A percentile compares a stretch with the other conserved stretches of the same genome.
Conservation (phyloP, 2,113 vertebrate species). For the Platichthys flesus region DNA sequence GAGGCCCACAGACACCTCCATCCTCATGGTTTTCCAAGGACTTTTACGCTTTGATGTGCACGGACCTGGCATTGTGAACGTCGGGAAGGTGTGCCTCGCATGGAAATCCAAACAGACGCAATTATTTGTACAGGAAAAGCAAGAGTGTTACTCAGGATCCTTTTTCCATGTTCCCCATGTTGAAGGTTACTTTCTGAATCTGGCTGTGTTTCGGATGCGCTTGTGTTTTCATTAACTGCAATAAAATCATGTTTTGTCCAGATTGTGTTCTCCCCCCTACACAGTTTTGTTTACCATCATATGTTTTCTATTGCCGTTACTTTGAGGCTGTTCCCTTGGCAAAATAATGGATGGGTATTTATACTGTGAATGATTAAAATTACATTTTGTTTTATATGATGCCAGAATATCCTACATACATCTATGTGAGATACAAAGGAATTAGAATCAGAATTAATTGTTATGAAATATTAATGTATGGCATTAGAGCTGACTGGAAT, state of each 20-base stretch:
- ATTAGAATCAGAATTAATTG: not conserved
- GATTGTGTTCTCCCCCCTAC: slow-evolving; percentile 2
- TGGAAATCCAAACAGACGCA: slow-evolving; percentile 57
- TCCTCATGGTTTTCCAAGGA: slow-evolving; percentile 65
- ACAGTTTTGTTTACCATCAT: not conserved
- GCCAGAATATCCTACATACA: not conserved
- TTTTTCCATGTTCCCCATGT: slow-evolving; percentile 18
- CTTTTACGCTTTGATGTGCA: slow-evolving; percentile 69
- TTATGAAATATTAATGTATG: not conserved
- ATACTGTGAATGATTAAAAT: not conserved
- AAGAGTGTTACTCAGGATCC: not conserved
- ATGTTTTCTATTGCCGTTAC: slow-evolving; percentile 1
- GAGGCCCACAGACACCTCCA: slow-evolving; percentile 61
- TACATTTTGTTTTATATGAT: slow-evolving; percentile 6
- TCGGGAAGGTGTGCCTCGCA: slow-evolving; percentile 43
- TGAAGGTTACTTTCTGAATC: slow-evolving; percentile 65
- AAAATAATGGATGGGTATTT: slow-evolving; percentile 20
- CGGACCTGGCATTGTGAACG: slow-evolving; percentile 66
- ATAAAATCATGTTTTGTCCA: slow-evolving; percentile 27
- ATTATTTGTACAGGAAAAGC: slow-evolving; percentile 54
- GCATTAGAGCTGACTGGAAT: slow-evolving; percentile 1
- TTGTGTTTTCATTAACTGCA: slow-evolving; percentile 47
- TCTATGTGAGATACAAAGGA: not conserved
- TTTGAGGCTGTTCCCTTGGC: not conserved
- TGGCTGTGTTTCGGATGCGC: slow-evolving; percentile 39